Conservation (phyloP, 2,113 vertebrate species). For the Mastomys coucha region DNA sequence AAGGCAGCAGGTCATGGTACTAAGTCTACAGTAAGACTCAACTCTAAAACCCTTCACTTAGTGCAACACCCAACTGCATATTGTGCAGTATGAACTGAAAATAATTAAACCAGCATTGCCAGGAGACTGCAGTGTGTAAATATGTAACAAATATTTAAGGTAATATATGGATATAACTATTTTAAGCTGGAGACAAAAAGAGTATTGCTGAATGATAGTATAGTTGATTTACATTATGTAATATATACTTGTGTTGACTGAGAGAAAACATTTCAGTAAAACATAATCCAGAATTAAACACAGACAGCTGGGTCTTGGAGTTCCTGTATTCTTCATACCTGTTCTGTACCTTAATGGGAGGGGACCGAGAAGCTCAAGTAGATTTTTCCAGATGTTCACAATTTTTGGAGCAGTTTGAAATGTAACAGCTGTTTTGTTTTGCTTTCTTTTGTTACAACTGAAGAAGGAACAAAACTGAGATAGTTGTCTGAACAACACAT, state of each 20-base stretch:
- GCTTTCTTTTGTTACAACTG: neutral
- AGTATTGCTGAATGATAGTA: neutral
- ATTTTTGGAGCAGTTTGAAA: neutral
- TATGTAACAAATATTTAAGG: neutral
- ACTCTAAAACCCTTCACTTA: neutral
- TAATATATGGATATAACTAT: neutral
- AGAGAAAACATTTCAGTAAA: neutral
- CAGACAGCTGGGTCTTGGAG: neutral
- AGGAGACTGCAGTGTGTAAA: neutral
- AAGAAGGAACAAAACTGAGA: neutral
- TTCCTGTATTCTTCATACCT: neutral
- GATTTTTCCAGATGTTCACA: neutral
- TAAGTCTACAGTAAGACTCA: neutral
- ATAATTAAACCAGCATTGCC: neutral
- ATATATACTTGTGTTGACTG: neutral
- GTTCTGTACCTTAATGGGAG: neutral
- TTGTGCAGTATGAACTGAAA: neutral
- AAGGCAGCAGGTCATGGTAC: neutral
- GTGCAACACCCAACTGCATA: neutral
- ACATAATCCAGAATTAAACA: neutral
- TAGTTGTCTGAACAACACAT: neutral
- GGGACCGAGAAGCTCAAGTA: neutral
- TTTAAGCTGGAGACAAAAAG: neutral
- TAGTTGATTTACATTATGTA: neutral
- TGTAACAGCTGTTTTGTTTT: neutral